Evolutionary conservation across 2,888 invertebrate genomes (phyloP), one percentile per base, ranked within the genome.

Genomic region (Lottia gigantea): DNA sequence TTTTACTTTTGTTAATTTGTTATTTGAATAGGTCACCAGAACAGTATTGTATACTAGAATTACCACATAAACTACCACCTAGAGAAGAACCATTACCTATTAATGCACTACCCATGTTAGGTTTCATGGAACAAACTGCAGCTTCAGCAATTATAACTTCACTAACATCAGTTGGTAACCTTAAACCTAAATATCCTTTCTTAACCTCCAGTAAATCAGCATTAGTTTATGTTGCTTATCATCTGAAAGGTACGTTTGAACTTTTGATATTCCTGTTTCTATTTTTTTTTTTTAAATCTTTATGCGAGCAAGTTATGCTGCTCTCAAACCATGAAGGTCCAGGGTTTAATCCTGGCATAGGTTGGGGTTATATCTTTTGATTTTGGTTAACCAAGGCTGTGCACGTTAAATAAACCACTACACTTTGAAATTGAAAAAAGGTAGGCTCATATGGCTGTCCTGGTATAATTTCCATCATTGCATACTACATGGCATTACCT

Each of bases 161-260:
- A 4, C 77, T 89, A 70, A 87, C 87, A 15, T 83, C 87, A 19
- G 83, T 83, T 25, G 88, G 88, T 25, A 84, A 82, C 71, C 83
- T 85, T 67, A 89, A 89, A 76, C 89, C 89, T 49, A 89, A 89
- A 74, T 88, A 86, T 75, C 89, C 89, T 0, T 89, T 88, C 83
- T 78, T 89, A 46, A 83, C 80, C 63, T 75, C 88, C 25, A 82
- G 85, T 23, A 77, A 83, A 66, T 89, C 89, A 12, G 88, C 89
- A 4, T 77, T 87, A 16, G 75, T 88, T 47, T 89, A 87, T 73
- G 82, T 88, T 45, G 89, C 88, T 11, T 87, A 86, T 74, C 87
- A 88, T 79, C 80, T 89, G 26, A 89, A 89, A 88, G 88, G 89
- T 88, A 70, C 67, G 77, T 55, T 11, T 16, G 23, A 49, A 23